Conservation (phyloP, 1,140 invertebrate species). For the Scaptomyza graminum region DNA sequence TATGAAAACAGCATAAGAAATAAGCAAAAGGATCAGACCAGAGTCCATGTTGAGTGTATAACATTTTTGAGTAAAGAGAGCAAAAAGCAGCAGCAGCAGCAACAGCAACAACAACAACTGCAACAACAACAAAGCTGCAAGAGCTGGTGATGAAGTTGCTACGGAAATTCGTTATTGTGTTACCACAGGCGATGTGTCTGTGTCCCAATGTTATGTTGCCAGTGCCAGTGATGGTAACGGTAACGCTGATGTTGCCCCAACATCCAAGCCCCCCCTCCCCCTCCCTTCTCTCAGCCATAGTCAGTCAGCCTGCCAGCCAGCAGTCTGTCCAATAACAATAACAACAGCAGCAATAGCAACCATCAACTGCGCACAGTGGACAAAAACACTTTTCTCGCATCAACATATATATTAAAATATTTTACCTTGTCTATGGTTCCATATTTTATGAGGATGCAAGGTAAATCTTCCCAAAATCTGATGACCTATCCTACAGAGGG, state of each 20-base stretch:
- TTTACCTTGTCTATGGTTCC: background rate
- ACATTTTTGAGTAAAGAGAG: conserved; percentile 59
- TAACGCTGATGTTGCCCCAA: conserved; percentile 1
- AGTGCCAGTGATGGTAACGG: conserved; percentile 28
- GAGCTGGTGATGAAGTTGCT: conserved; percentile 74
- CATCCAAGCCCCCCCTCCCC: conserved; percentile 5
- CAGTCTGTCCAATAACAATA: conserved; percentile 49
- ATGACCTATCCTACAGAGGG: no score
- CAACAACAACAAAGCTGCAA: conserved; percentile 1
- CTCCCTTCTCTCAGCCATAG: background rate
- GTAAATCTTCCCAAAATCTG: no score
- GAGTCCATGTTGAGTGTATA: conserved; percentile 69
- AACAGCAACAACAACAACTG: background rate
- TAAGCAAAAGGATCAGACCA: conserved; percentile 32
- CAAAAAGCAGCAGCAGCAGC: conserved; percentile 9
- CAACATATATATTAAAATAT: no score
- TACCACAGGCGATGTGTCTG: conserved; percentile 82
- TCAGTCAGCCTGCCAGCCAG: conserved; percentile 38
- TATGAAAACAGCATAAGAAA: conserved; percentile 48
- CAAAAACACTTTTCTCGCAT: background rate
- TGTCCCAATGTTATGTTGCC: conserved; percentile 75
- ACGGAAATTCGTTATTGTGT: conserved; percentile 83
- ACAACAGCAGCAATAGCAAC: conserved; percentile 19
- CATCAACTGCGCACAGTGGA: conserved; percentile 37
- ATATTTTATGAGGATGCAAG: no score